Percentiles rank a stretch among this genome's conserved stretches.
Evolutionary conservation across 2,797 vertebrate genomes (phyloP).

Genomic region (Anomalospiza imberbis): DNA sequence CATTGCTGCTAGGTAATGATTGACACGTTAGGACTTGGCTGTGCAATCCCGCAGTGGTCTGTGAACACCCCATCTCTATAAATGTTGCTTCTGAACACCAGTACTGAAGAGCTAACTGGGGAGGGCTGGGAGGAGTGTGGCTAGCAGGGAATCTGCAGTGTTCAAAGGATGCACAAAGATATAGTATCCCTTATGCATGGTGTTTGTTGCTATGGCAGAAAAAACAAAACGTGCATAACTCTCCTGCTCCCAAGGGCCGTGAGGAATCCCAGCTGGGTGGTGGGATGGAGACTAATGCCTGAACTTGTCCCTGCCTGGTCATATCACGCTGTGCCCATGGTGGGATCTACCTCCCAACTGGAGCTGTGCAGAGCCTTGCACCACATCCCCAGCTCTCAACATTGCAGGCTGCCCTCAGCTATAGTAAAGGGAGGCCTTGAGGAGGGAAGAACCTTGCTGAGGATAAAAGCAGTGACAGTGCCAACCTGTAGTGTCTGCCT

Average conservation of each 20-base stretch:
- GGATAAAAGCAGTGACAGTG: conserved; percentile 16
- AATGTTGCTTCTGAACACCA: conserved; percentile 74
- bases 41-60: conserved; percentile 72
- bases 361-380: conserved; percentile 21
- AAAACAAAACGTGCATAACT: conserved; percentile 43
- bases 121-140: conserved; percentile 59
- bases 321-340: conserved; percentile 32
- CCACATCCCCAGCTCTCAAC: not conserved
- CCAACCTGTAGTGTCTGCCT: conserved; percentile 26
- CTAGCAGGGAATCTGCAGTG: conserved; percentile 62
- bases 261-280: conserved; percentile 48
- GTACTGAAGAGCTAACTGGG: conserved; percentile 70
- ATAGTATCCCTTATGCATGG: conserved; percentile 82
- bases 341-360: conserved; percentile 59
- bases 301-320: conserved; percentile 65
- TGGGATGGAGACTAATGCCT: conserved; percentile 64
- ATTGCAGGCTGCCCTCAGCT: conserved; percentile 46
- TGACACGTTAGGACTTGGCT: conserved; percentile 75
- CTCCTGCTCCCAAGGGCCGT: conserved; percentile 15
- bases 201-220: conserved; percentile 73
- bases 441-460: conserved; percentile 12
- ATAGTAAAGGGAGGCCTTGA: conserved; percentile 9
- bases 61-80: conserved; percentile 65
- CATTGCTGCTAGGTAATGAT: conserved; percentile 82
- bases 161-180: conserved; percentile 76